Percentiles rank a stretch among this genome's conserved stretches.
Evolutionary conservation across 2,797 vertebrate genomes (phyloP).

Genomic region (Poecilia gillii): DNA sequence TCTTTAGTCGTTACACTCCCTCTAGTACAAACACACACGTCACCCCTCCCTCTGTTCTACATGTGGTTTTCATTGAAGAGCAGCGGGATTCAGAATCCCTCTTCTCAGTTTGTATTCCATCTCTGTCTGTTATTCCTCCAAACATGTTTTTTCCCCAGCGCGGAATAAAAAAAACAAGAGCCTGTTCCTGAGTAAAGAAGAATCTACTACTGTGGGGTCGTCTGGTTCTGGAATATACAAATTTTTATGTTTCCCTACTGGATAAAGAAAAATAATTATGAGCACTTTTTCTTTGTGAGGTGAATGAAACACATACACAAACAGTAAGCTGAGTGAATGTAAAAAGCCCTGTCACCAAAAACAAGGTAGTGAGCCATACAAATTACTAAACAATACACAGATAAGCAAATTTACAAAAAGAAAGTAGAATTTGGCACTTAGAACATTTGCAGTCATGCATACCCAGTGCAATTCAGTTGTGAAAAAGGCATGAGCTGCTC

Average conservation of each 20-base stretch:
- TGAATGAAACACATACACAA: background rate
- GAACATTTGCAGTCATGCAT: background rate
- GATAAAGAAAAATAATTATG: background rate
- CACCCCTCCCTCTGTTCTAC: conserved; percentile 70
- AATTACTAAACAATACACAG: background rate
- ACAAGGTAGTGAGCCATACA: background rate
- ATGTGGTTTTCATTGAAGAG: conserved; percentile 86
- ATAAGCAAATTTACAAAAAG: background rate
- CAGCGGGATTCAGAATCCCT: conserved; percentile 69
- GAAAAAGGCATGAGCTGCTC: background rate
- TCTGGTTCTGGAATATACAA: background rate
- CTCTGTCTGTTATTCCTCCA: conserved; percentile 56
- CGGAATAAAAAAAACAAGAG: conserved; percentile 65
- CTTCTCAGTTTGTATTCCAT: conserved; percentile 27
- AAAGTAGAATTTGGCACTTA: background rate
- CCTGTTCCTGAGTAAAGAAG: background rate
- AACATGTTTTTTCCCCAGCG: conserved; percentile 74
- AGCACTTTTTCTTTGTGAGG: background rate
- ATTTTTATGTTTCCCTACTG: background rate
- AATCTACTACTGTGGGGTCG: background rate
- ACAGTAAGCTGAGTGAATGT: background rate
- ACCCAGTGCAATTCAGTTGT: background rate
- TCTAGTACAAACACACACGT: conserved; percentile 38
- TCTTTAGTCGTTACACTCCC: conserved; percentile 67
- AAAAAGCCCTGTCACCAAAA: background rate